Evolutionary conservation across 2,113 vertebrate genomes (phyloP).

Genomic region (Heloderma charlesbogerti): DNA sequence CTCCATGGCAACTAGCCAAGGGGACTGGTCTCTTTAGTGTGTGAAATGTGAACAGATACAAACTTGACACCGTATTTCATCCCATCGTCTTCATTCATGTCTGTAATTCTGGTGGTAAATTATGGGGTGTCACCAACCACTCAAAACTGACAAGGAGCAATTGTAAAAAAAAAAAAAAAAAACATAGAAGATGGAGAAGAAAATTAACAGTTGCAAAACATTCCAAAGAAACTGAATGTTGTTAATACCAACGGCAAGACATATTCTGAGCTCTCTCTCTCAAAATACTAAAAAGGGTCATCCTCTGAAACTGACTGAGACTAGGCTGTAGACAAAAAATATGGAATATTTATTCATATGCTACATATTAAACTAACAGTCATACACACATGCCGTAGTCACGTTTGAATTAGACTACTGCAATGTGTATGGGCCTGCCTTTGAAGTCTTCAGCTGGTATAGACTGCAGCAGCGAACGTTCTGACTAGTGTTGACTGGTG

Average conservation of each 20-base stretch:
- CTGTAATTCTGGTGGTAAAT: slow-evolving; percentile 76
- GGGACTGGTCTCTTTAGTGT: slow-evolving; percentile 61
- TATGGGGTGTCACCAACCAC: slow-evolving; percentile 65
- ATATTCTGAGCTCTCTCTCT: slow-evolving; percentile 52
- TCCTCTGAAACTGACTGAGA: background rate
- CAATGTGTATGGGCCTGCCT: background rate
- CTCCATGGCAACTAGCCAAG: slow-evolving; percentile 72
- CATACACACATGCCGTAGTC: background rate
- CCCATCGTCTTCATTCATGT: slow-evolving; percentile 57
- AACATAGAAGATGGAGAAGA: slow-evolving; percentile 49
- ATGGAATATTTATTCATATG: background rate
- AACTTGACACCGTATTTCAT: slow-evolving; percentile 64
- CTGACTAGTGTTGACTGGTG: background rate
- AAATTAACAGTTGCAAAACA: slow-evolving; percentile 64
- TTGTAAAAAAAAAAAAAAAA: slow-evolving; percentile 53
- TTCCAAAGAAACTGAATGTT: slow-evolving; percentile 58
- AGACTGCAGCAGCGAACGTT: background rate
- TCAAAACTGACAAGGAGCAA: slow-evolving; percentile 59
- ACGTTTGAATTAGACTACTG: background rate
- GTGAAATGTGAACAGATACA: slow-evolving; percentile 67
- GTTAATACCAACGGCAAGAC: slow-evolving; percentile 40
- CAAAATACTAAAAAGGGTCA: background rate
- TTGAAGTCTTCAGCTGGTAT: background rate
- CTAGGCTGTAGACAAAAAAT: background rate
- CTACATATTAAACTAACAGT: background rate